phyloP scores from a whole-genome alignment of 2,888 invertebrate genomes.

The Ormyrus rosae region DNA sequence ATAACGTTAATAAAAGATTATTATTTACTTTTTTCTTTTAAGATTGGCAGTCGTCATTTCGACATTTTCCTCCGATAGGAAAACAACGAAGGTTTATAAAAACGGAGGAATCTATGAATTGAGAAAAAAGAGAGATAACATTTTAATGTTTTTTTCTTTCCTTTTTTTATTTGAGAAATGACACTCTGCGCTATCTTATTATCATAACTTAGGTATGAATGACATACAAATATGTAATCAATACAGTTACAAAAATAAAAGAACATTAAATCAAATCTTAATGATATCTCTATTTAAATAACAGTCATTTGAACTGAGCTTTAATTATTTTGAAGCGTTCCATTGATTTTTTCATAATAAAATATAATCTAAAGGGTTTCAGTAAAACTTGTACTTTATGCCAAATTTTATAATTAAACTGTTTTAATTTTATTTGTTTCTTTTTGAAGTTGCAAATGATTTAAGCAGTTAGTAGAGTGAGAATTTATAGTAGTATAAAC shows the following conservation, averaged over 20 bases:
- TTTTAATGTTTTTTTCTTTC: conserved; percentile 5
- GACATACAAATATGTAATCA: conserved; percentile 49
- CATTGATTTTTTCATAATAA: no score
- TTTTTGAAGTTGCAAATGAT: no score
- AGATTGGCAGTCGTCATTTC: background rate
- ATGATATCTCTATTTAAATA: no score
- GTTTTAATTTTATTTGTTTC: background rate
- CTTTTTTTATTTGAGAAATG: conserved; percentile 30
- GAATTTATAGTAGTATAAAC: background rate
- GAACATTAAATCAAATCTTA: conserved; percentile 38
- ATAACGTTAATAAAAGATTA: background rate
- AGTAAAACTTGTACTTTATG: no score
- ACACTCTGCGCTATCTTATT: conserved; percentile 44
- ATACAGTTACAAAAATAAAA: conserved; percentile 49
- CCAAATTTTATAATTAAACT: conserved; percentile 2
- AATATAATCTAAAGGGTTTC: no score
- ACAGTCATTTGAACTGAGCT: no score
- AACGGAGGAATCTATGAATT: background rate
- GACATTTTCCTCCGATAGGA: background rate
- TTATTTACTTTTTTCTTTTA: conserved; percentile 16
- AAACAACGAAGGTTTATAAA: background rate
- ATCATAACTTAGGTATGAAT: conserved; percentile 48
- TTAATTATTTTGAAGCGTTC: no score
- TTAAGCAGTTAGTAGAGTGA: background rate
- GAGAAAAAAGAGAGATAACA: background rate